Evolutionary conservation across 2,888 invertebrate genomes (phyloP), one percentile per base, ranked within the genome.

Genomic region (Schizaphis graminum): DNA sequence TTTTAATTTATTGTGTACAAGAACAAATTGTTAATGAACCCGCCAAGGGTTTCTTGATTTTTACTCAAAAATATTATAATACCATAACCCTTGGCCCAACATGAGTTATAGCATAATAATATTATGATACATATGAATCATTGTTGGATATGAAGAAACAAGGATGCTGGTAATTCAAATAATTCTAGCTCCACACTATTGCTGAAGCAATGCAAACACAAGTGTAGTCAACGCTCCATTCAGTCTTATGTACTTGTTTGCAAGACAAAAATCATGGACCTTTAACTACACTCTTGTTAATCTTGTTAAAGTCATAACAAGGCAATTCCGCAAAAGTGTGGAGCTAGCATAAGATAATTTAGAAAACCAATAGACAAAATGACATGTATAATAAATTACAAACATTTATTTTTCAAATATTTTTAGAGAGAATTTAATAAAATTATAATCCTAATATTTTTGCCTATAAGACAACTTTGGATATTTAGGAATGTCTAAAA

Each of bases 391-490:
- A 91, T 90, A 90, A 94, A 94, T 94, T 94, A 94, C 94, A 93
- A 93, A 93, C 89, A 94, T 94, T 94, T 94, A 94, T 94, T 94
- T 92, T 94, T 94, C 91, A 94, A 94, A 90, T 94, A 90, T 86
- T 86, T 90, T 94, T 94, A 94, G 94, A 94, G 91, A 94, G 94
- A 94, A 91, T 86, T 85, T 89, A 93, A 89, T 93, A 93, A 93
- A 93, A 94, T 94, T 94, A 91, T 94, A 91, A 91, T 94, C 85
- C 90, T 94, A 94, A 90, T 94, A n/a, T 93, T 94, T 53, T 91
- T 91, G 94, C 86, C 94, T 94, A 49, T 41, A 94, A 91, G 94
- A 94, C 94, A 94, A 94, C 53, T 91, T 86, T 94, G 91, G 94
- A 94, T 94, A 67, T 35, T 84, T 90, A 89, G 90, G 94, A 94